Evolutionary conservation across 1,140 invertebrate genomes (phyloP).

Genomic region (Sipha flava): DNA sequence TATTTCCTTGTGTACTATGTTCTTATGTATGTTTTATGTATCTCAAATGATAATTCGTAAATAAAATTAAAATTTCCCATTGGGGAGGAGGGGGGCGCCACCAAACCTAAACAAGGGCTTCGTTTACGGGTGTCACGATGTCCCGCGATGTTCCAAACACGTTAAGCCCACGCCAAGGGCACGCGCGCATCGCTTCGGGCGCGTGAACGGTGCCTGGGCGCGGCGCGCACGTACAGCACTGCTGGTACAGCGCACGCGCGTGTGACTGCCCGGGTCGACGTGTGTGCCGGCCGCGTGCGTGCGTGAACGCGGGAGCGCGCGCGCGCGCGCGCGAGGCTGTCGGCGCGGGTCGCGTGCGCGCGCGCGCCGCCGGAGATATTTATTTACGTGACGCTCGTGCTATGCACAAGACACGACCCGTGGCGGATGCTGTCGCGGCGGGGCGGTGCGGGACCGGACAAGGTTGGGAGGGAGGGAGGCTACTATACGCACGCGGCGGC

Average conservation of each 20-base stretch:
- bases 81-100: too few relatives aligned
- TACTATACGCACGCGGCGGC: not conserved
- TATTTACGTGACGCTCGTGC: slow-evolving; percentile 28
- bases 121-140: too few relatives aligned
- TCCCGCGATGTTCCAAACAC: too few relatives aligned
- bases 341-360: not conserved
- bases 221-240: too few relatives aligned
- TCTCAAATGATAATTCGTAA: too few relatives aligned
- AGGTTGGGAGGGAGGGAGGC: not conserved
- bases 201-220: too few relatives aligned
- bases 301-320: not conserved
- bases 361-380: slow-evolving; percentile 5
- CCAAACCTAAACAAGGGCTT: too few relatives aligned
- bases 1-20: too few relatives aligned
- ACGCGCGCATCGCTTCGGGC: too few relatives aligned
- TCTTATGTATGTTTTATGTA: too few relatives aligned
- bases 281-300: not conserved
- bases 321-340: not conserved
- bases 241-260: not conserved
- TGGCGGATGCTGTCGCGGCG: not conserved
- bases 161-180: too few relatives aligned
- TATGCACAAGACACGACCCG: not conserved
- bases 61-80: too few relatives aligned
- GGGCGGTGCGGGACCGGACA: not conserved
- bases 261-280: not conserved